Evolutionary conservation across 2,888 invertebrate genomes (phyloP).

Genomic region (Caenorhabditis zanzibari): DNA sequence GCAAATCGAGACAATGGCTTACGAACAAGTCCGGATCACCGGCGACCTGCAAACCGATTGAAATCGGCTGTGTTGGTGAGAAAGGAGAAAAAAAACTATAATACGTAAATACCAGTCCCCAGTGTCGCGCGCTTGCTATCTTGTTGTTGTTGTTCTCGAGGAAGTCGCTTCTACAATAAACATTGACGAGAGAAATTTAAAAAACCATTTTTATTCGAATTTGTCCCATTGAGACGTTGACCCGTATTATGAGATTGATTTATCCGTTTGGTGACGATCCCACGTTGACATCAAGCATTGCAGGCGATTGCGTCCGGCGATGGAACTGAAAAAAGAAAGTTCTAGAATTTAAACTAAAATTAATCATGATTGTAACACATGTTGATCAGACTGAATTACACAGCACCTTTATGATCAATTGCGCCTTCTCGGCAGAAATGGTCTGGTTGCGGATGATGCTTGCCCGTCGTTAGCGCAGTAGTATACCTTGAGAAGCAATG

Average conservation of each 20-base stretch:
- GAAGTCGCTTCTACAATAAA: constrained; percentile 42
- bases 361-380: background rate
- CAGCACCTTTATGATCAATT: background rate
- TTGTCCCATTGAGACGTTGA: constrained; percentile 36
- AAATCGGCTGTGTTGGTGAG: constrained; percentile 19
- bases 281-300: background rate
- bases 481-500: constrained; percentile 56
- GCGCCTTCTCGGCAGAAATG: constrained; percentile 7
- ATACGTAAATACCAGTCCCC: constrained; percentile 49
- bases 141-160: constrained; percentile 7
- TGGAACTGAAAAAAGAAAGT: constrained; percentile 25
- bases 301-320: constrained; percentile 3
- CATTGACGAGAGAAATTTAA: constrained; percentile 13
- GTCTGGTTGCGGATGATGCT: constrained; percentile 1
- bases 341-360: background rate
- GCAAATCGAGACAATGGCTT: background rate
- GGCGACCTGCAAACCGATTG: constrained; percentile 53
- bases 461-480: constrained; percentile 21
- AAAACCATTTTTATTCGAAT: constrained; percentile 53
- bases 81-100: constrained; percentile 7
- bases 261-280: constrained; percentile 12
- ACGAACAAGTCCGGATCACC: constrained; percentile 6
- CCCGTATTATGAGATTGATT: constrained; percentile 42
- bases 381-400: background rate
- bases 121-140: constrained; percentile 19